phyloP scores from a whole-genome alignment of 92 coral and sea anemone genomes.

The Zoanthus gigantus region DNA sequence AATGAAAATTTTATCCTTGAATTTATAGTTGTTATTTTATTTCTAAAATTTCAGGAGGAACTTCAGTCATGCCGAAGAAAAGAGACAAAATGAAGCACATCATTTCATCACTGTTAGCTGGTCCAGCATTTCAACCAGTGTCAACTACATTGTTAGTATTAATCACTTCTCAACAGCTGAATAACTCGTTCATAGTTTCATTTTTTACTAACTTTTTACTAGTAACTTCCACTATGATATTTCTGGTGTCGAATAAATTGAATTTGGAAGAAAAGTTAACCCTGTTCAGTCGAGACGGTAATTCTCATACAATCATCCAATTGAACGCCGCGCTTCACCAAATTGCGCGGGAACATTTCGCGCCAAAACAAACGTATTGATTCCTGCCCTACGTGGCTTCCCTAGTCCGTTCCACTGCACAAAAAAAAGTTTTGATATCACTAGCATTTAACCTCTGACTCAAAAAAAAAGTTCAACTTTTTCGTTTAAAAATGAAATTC shows the following conservation, averaged over 20 bases:
- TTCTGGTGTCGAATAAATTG: background rate
- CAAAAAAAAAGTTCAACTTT: no score
- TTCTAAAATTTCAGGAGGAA: background rate
- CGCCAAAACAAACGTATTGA: background rate
- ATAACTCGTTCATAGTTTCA: background rate
- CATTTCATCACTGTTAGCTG: constrained; percentile 82
- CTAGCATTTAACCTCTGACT: no score
- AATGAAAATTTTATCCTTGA: background rate
- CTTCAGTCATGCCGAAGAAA: constrained; percentile 50
- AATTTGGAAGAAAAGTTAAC: background rate
- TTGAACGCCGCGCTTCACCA: constrained; percentile 4
- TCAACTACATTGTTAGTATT: constrained; percentile 93
- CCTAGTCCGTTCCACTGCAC: no score
- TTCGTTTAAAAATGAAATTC: no score
- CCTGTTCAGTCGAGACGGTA: background rate
- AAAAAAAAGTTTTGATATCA: no score
- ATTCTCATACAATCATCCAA: background rate
- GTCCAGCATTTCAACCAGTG: constrained; percentile 84
- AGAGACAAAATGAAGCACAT: constrained; percentile 91
- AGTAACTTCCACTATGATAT: background rate
- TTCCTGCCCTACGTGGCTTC: background rate
- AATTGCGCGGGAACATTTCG: background rate
- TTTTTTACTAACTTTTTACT: background rate
- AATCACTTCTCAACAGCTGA: background rate
- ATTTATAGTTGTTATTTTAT: background rate